These are phyloP conservation scores for Xanthorhoe spadicearia DNA, from an alignment of 2,888 invertebrate genomes.

Conservation along the genomic window DNA sequence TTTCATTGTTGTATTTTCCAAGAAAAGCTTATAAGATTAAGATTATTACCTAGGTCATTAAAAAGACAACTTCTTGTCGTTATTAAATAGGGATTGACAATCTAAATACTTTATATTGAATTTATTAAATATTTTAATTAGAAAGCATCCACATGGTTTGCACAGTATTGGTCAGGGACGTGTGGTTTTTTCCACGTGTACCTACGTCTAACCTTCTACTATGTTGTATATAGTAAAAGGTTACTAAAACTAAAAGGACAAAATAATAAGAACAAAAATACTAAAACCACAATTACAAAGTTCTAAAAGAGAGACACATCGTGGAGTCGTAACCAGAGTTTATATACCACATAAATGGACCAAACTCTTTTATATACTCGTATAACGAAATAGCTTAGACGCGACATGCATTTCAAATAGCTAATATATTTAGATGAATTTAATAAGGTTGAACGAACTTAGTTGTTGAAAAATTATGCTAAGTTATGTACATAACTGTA, in stretches of 20 bases:
- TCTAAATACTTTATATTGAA: too few relatives aligned
- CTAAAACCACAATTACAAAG: conserved; percentile 11
- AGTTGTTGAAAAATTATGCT: not conserved
- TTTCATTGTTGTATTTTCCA: not conserved
- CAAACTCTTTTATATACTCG: conserved; percentile 11
- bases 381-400: conserved; percentile 11
- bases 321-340: conserved; percentile 21
- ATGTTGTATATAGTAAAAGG: not conserved
- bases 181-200: not conserved
- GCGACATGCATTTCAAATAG: not conserved
- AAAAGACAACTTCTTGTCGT: too few relatives aligned
- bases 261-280: not conserved
- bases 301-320: conserved; percentile 7
- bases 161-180: not conserved
- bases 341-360: conserved; percentile 28
- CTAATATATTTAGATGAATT: not conserved
- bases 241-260: too few relatives aligned
- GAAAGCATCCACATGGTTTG: too few relatives aligned
- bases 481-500: not conserved
- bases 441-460: not conserved
- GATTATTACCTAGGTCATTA: too few relatives aligned
- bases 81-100: too few relatives aligned
- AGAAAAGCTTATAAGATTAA: not conserved
- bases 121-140: too few relatives aligned
- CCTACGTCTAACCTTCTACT: not conserved